phyloP scores from a whole-genome alignment of 2,797 vertebrate genomes.

The Vespertilio murinus region DNA sequence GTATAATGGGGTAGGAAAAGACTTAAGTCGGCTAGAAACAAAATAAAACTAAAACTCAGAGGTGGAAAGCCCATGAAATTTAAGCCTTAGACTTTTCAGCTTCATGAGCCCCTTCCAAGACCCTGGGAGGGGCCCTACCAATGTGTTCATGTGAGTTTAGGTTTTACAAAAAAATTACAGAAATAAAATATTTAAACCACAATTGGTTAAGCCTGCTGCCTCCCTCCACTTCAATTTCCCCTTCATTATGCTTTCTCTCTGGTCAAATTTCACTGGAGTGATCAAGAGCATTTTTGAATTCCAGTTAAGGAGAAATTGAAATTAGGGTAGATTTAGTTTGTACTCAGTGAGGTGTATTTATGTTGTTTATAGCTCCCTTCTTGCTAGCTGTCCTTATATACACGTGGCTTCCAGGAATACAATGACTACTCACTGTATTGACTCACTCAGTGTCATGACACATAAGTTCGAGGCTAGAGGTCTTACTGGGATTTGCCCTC shows the following conservation, averaged over 20 bases:
- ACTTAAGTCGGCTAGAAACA: neutral
- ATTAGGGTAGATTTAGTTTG: neutral
- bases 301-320: neutral
- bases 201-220: neutral
- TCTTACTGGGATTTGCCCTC: neutral
- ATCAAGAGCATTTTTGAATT: conserved; percentile 11
- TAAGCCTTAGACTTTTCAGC: neutral
- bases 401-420: neutral
- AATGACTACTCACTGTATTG: neutral
- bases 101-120: neutral
- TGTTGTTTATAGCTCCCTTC: neutral
- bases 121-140: neutral
- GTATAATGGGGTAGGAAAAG: neutral
- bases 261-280: neutral
- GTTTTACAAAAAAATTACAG: neutral
- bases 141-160: neutral
- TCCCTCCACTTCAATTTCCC: neutral
- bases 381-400: neutral
- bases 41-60: neutral
- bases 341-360: neutral
- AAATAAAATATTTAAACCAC: conserved; percentile 33
- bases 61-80: neutral
- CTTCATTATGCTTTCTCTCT: neutral
- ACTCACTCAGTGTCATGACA: neutral
- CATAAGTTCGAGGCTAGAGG: neutral